Evolutionary conservation across 2,113 vertebrate species (phyloP).

Genomic region (Genyomyrus donnyi): DNA sequence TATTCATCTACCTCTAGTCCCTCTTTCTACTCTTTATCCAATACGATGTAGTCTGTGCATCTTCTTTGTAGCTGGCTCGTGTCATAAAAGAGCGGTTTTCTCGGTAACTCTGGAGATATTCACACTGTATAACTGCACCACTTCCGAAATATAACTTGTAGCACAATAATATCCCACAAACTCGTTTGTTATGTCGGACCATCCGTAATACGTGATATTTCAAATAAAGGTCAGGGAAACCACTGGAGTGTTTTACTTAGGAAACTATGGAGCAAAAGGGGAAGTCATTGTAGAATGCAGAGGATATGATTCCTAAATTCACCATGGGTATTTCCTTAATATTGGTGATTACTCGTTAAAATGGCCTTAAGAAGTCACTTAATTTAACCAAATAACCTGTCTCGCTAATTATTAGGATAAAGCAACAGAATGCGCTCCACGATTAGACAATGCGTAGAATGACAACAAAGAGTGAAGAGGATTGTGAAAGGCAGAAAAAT

Average conservation of each 20-base stretch:
- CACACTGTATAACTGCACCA: background rate
- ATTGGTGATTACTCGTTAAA: background rate
- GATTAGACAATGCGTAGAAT: background rate
- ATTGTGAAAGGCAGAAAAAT: background rate
- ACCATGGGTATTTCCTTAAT: background rate
- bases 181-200: background rate
- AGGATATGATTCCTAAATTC: background rate
- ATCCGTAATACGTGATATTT: background rate
- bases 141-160: background rate
- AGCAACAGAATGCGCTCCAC: background rate
- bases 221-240: background rate
- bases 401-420: background rate
- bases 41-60: background rate
- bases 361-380: background rate
- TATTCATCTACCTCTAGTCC: background rate
- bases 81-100: background rate
- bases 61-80: background rate
- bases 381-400: background rate
- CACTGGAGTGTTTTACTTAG: background rate
- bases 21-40: background rate
- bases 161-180: background rate
- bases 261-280: background rate
- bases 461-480: constrained; percentile 9
- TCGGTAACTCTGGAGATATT: background rate
- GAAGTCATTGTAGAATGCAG: background rate